phyloP scores from a whole-genome alignment of 2,113 vertebrate genomes.

The Phylloscopus trochilus region DNA sequence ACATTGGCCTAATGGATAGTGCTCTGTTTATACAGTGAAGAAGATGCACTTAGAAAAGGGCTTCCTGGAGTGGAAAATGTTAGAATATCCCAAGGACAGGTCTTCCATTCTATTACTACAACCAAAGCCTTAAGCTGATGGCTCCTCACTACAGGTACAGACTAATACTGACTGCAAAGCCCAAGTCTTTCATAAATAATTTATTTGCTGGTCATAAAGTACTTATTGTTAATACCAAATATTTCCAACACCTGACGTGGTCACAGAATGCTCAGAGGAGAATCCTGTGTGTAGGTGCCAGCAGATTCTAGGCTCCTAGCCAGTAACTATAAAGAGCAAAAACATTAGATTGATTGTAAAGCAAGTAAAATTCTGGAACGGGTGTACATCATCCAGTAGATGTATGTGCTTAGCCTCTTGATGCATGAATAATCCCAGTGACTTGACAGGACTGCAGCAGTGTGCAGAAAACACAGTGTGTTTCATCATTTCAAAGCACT shows the following conservation, averaged over 20 bases:
- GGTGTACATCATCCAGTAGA: not conserved
- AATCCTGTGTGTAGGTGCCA: not conserved
- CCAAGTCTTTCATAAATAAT: not conserved
- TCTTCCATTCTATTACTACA: not conserved
- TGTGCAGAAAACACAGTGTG: not conserved
- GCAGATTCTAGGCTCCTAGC: not conserved
- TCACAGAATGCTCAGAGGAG: conserved; percentile 1
- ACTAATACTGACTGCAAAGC: not conserved
- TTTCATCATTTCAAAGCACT: not conserved
- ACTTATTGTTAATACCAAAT: not conserved
- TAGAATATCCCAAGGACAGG: not conserved
- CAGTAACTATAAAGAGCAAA: not conserved
- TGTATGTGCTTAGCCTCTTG: not conserved
- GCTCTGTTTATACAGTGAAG: not conserved
- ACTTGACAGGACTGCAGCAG: not conserved
- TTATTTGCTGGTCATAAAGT: not conserved
- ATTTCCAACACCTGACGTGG: not conserved
- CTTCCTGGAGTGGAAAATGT: not conserved
- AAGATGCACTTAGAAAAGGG: not conserved
- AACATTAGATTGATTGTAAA: not conserved
- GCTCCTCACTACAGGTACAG: not conserved
- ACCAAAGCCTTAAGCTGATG: not conserved
- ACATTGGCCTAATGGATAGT: not conserved
- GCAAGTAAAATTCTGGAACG: not conserved
- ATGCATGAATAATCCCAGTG: not conserved